These are phyloP conservation scores for Augiades crinisus DNA, from an alignment of 2,888 invertebrate genomes.

Conservation along the genomic window DNA sequence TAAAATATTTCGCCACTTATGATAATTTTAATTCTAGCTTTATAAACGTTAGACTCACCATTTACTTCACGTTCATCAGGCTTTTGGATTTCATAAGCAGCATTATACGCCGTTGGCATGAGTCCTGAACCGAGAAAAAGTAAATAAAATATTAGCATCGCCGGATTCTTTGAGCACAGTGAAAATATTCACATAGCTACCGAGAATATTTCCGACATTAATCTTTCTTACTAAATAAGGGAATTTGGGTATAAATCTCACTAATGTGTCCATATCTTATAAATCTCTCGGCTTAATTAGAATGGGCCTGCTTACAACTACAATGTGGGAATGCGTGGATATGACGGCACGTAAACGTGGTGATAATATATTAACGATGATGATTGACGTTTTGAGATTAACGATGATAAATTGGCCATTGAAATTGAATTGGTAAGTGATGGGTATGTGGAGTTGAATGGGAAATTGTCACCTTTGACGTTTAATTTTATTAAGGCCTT, in stretches of 20 bases:
- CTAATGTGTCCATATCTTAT: constrained; percentile 77
- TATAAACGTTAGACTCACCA: too few species aligned
- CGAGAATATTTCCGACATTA: background rate
- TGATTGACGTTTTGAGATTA: constrained; percentile 12
- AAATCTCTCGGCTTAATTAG: constrained; percentile 76
- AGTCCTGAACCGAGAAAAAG: constrained; percentile 47
- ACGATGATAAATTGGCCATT: background rate
- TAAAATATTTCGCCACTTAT: too few species aligned
- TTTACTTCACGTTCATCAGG: constrained; percentile 61
- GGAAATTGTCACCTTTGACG: too few species aligned
- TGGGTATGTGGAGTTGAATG: too few species aligned
- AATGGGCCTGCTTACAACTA: constrained; percentile 44
- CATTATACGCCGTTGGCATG: constrained; percentile 64
- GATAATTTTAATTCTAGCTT: too few species aligned
- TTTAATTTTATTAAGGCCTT: too few species aligned
- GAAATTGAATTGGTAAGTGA: constrained; percentile 17
- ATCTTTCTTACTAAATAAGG: too few species aligned
- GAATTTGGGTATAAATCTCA: constrained; percentile 63
- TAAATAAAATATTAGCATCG: constrained; percentile 2
- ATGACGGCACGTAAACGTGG: constrained; percentile 13
- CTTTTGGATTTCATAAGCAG: constrained; percentile 59
- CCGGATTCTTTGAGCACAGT: background rate
- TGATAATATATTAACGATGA: constrained; percentile 3
- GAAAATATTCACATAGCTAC: too few species aligned
- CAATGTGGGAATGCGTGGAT: constrained; percentile 16